Evolutionary conservation across 2,797 vertebrate genomes (phyloP).

Genomic region (Craterocephalus amniculus): DNA sequence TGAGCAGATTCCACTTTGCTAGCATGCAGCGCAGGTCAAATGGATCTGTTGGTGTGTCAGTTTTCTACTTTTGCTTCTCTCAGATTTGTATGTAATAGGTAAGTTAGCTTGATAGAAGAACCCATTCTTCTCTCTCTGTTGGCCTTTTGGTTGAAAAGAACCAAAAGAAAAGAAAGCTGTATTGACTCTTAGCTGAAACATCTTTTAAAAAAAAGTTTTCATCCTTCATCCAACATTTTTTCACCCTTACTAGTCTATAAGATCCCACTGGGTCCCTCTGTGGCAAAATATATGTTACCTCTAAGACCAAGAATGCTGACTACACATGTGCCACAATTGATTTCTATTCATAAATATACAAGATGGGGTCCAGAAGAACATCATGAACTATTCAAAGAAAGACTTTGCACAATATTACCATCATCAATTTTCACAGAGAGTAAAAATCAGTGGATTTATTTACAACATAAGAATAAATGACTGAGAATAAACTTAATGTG

Average conservation of each 20-base stretch:
- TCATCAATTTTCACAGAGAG: neutral
- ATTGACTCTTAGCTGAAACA: neutral
- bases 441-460: too few species aligned
- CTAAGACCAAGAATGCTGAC: neutral
- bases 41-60: slow-evolving; percentile 8
- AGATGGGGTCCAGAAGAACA: neutral
- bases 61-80: neutral
- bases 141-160: neutral
- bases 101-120: neutral
- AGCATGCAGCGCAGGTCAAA: slow-evolving; percentile 22
- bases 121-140: neutral
- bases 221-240: too few species aligned
- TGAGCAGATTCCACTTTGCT: slow-evolving; percentile 27
- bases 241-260: neutral
- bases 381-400: neutral
- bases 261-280: neutral
- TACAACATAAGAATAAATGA: too few species aligned
- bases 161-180: neutral
- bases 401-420: neutral
- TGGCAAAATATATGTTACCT: neutral
- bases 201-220: too few species aligned
- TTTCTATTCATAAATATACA: neutral
- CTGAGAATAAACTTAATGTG: too few species aligned
- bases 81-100: neutral
- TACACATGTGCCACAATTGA: neutral